Conservation (phyloP, 2,797 vertebrate species). For the Chaenodraco wilsoni region DNA sequence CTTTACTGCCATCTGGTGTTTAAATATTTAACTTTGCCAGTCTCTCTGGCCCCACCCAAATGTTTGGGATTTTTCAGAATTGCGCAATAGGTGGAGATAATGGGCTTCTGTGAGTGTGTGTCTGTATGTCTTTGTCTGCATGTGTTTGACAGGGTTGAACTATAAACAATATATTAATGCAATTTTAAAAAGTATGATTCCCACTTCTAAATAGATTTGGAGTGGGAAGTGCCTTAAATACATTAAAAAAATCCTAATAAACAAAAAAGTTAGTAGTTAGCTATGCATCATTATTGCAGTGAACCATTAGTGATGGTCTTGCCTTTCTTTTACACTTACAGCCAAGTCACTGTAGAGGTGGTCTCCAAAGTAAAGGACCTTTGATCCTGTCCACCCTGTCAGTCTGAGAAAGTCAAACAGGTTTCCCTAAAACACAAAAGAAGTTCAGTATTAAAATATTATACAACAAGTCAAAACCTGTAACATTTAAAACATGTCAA, state of each 20-base stretch:
- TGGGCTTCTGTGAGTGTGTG: background rate
- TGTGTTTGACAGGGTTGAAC: background rate
- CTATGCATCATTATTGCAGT: background rate
- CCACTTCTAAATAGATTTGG: background rate
- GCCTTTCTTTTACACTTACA: slow-evolving; percentile 70
- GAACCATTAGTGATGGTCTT: background rate
- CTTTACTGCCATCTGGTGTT: slow-evolving; percentile 37
- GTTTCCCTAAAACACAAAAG: slow-evolving; percentile 83
- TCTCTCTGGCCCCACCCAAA: background rate
- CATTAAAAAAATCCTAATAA: background rate
- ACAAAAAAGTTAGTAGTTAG: background rate
- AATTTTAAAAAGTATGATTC: background rate
- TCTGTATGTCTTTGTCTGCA: background rate
- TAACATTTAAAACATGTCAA: background rate
- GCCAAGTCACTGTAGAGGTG: slow-evolving; percentile 91
- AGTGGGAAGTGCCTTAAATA: background rate
- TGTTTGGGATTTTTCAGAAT: background rate
- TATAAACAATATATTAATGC: background rate
- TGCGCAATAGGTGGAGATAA: slow-evolving; percentile 1
- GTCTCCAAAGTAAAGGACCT: slow-evolving; percentile 90
- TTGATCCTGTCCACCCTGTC: slow-evolving; percentile 89
- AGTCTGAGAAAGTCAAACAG: slow-evolving; percentile 87
- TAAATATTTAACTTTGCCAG: background rate
- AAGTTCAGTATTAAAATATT: too few relatives aligned
- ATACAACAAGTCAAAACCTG: background rate